Conservation (phyloP, 1,140 invertebrate genomes). For the Drosophila arawakana region DNA sequence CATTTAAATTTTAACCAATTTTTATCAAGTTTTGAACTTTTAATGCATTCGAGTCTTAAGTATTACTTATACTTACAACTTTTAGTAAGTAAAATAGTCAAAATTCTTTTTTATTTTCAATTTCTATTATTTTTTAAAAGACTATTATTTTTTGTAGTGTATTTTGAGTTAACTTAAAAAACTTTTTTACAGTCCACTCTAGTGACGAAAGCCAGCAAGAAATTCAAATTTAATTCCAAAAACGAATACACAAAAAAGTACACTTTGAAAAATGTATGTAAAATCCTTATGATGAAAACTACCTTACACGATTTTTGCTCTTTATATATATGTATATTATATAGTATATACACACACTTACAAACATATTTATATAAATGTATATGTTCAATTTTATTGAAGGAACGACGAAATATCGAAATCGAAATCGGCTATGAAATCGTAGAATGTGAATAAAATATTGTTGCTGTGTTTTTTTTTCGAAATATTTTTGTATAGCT, state of each 20-base stretch:
- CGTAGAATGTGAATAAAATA: conserved; percentile 18
- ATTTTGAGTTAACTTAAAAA: no score
- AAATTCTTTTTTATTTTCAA: no score
- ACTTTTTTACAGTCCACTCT: no score
- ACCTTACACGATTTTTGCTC: conserved; percentile 28
- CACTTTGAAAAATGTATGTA: conserved; percentile 2
- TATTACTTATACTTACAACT: no score
- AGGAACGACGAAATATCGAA: conserved; percentile 1
- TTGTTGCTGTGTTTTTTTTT: conserved; percentile 9
- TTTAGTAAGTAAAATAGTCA: no score
- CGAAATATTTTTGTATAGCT: conserved; percentile 32
- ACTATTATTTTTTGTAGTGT: no score
- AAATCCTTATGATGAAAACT: neutral
- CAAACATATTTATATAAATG: conserved; percentile 9
- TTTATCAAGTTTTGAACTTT: no score
- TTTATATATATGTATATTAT: conserved; percentile 24
- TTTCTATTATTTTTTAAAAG: no score
- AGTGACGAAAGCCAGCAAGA: no score
- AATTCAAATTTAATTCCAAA: neutral
- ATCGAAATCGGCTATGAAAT: conserved; percentile 14
- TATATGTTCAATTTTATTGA: conserved; percentile 24
- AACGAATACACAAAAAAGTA: neutral
- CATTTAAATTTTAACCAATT: no score
- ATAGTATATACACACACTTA: conserved; percentile 3
- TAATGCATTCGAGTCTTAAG: no score